phyloP scores from a whole-genome alignment of 1,140 invertebrate species.

The Drosophila bocqueti region DNA sequence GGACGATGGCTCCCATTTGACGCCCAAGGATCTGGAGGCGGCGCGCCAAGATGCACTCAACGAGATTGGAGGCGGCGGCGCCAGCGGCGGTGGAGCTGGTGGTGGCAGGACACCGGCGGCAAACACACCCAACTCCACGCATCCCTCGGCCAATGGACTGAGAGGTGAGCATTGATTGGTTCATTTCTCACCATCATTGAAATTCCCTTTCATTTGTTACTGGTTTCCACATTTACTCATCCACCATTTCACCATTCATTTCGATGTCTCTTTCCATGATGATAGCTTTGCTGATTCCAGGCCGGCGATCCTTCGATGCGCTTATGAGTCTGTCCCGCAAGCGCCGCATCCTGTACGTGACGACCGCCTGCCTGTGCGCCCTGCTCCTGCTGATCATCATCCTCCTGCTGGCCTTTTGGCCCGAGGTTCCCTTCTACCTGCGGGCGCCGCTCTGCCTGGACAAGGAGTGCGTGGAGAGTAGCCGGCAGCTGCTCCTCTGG shows the following conservation, averaged over 20 bases:
- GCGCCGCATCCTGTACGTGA: conserved; percentile 75
- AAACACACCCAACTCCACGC: conserved; percentile 69
- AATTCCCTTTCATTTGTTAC: background rate
- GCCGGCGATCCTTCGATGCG: conserved; percentile 78
- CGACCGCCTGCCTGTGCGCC: conserved; percentile 79
- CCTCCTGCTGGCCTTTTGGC: conserved; percentile 81
- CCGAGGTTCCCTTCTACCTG: conserved; percentile 80
- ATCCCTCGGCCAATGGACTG: conserved; percentile 74
- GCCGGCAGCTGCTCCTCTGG: conserved; percentile 79
- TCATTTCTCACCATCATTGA: background rate
- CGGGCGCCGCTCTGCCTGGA: conserved; percentile 78
- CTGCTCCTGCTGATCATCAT: conserved; percentile 77
- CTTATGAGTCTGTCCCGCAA: conserved; percentile 77
- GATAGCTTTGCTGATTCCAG: conserved; percentile 80
- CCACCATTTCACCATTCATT: conserved; percentile 19
- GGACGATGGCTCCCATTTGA: conserved; percentile 62
- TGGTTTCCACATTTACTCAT: conserved; percentile 2
- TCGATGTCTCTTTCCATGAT: conserved; percentile 10
- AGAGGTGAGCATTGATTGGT: conserved; percentile 58
- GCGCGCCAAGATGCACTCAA: conserved; percentile 60
- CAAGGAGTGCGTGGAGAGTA: conserved; percentile 79
- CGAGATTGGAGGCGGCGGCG: conserved; percentile 17
- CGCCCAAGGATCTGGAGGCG: conserved; percentile 75
- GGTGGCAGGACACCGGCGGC: conserved; percentile 62
- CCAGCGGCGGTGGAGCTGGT: conserved; percentile 13